Base-by-base conservation (phyloP, 2,888 invertebrate genomes). In the Ernsta delagoae region DNA sequence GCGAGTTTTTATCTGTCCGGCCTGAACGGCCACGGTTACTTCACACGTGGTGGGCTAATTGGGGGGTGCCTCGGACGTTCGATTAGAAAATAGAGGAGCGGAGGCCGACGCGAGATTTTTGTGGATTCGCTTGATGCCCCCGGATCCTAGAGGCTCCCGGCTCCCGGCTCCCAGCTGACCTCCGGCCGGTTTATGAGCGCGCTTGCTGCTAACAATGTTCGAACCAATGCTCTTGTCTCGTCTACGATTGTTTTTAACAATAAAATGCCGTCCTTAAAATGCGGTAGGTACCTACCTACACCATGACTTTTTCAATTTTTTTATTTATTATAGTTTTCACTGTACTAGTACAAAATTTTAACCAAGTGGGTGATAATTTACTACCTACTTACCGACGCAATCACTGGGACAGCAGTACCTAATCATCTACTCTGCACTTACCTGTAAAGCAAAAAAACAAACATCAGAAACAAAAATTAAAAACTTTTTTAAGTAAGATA, bases 1-100 rank as follows among this genome's bases (percentile, higher is more conserved):
- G 87, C 84, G 90, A 87, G 86, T 89, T 90, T 87, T 88, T 90
- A 89, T 89, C 88, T 86, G 87, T 85, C 84, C 86, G 79, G 83
- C 79, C 78, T 76, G 77, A 80, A 76, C 74, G 72, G 72, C 80
- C 83, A 80, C 83, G 81, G 84, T 85, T 83, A 85, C 86, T 90
- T 89, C 86, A 83, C 90, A 89, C 89, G 87, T 87, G 87, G 86
- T 79, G 78, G 78, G 79, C 87, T 89, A 89, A 91, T 90, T 89
- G 89, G 83, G 80, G 82, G 78, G 77, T 78, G 79, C 82, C 76
- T 74, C 73, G 78, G 77, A 75, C 77, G 75, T 78, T 82, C 82
- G 75, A 84, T 87, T 85, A 85, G 82, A 82, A 86, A 86, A 84
- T 71, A 74, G 70, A 72, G 68, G 66, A 73, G 54, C 48, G 24